Base-by-base conservation (phyloP, 2,888 invertebrate species). In the Electrophaes corylata region DNA sequence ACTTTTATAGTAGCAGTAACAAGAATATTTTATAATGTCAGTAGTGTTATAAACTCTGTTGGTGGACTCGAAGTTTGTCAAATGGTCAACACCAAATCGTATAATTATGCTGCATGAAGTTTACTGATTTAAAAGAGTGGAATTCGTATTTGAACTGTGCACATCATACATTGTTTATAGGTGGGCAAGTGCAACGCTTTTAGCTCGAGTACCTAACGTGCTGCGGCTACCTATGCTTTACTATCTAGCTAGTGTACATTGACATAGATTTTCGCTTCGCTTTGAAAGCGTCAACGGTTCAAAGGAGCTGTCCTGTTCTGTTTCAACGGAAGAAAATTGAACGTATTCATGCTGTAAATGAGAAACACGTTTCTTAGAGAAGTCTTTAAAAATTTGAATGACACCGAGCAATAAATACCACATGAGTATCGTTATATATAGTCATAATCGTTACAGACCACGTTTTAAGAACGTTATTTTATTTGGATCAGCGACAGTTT, bases 331-430 rank as follows among this genome's bases (percentile, higher is more conserved):
- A 77, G 77, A 83, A 86, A 88, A 85, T 80, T 75, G 75, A 72
- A 78, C 75, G 79, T 76, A 85, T 91, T 89, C 88, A 90, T 62
- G 73, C 70, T 77, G 75, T 73, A 86, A 86, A 90, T 88, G 89
- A 86, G 83, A 79, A 80, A 68, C 78, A 72, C 45, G 40, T 61
- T 50, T 57, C 56, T 39, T 29, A 50, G 57, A 49, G 50, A 57
- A 52, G 52, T 51, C 56, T 55, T 53, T 56, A 43, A 53, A 52
- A 49, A 46, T 18, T 43, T 45, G 52, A 58, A 49, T 40, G 45
- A 39, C 40, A 54, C 47, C 45, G 48, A 31, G 53, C 60, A 63
- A 66, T 66, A 53, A 66, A 66, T 66, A 60, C 47, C 43, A 49
- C 47, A 62, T 60, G 64, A 62, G 64, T 31, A n/a, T 31, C n/a